A percentile compares a stretch with the other conserved stretches of the same genome.
These are phyloP conservation scores for Hydropsyche betteni DNA, from an alignment of 2,888 invertebrate species.

Conservation along the genomic window DNA sequence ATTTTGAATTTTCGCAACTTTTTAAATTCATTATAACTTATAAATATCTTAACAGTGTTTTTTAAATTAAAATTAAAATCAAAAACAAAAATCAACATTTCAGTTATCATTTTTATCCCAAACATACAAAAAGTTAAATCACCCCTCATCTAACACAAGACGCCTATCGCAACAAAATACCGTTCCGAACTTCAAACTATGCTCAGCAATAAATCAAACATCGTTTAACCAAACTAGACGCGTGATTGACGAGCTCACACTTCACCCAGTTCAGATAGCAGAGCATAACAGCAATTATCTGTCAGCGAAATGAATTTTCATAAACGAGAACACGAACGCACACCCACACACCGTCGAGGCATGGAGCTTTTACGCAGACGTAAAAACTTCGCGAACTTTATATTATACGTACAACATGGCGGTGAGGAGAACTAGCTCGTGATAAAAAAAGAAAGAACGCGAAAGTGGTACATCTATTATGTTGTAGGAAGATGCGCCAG, in stretches of 20 bases:
- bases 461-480: constrained; percentile 30
- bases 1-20: too few relatives aligned
- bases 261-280: not conserved
- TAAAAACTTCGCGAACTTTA: constrained; percentile 18
- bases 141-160: too few relatives aligned
- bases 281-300: not conserved
- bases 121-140: too few relatives aligned
- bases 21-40: too few relatives aligned
- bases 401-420: constrained; percentile 17
- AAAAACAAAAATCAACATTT: too few relatives aligned
- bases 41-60: too few relatives aligned
- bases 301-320: constrained; percentile 1
- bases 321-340: not conserved
- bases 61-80: too few relatives aligned
- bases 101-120: too few relatives aligned
- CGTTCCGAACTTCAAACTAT: not conserved
- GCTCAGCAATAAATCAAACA: constrained; percentile 20
- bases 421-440: constrained; percentile 18
- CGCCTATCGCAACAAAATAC: too few relatives aligned
- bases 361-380: not conserved
- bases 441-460: constrained; percentile 12
- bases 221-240: constrained; percentile 22
- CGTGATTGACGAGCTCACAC: constrained; percentile 8
- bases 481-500: constrained; percentile 22
- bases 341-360: too few relatives aligned